phyloP scores from a whole-genome alignment of 2,888 invertebrate species.

The Venustoraphidia nigricollis region DNA sequence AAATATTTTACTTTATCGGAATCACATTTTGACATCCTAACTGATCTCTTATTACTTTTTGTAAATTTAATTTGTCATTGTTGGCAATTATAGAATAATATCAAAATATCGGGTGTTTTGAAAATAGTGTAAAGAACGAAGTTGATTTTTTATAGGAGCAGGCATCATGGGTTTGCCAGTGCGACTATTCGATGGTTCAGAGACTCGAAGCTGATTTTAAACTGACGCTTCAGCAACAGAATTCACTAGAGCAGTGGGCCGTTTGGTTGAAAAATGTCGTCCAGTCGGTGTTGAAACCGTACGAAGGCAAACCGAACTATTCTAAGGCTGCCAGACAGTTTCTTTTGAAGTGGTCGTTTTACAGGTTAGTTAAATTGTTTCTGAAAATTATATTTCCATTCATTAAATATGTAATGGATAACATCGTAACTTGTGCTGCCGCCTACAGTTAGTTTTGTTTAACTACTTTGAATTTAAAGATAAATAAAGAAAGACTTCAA shows the following conservation, averaged over 20 bases:
- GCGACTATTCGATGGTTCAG: conserved; percentile 66
- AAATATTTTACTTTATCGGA: too few relatives aligned
- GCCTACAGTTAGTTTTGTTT: too few relatives aligned
- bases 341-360: conserved; percentile 97
- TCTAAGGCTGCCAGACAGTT: conserved; percentile 80
- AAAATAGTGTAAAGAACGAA: not conserved
- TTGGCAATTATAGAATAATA: too few relatives aligned
- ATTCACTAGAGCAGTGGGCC: conserved; percentile 94
- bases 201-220: conserved; percentile 87
- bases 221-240: conserved; percentile 80
- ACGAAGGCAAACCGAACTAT: conserved; percentile 69
- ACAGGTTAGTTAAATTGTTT: conserved; percentile 41
- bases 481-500: too few relatives aligned
- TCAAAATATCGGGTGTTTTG: not conserved
- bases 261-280: conserved; percentile 93
- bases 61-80: too few relatives aligned
- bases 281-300: conserved; percentile 72
- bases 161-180: conserved; percentile 97
- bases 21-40: too few relatives aligned
- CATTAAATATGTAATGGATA: not conserved
- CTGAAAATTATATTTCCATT: not conserved
- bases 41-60: too few relatives aligned
- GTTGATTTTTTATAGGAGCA: conserved; percentile 30
- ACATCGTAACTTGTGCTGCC: not conserved
- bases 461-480: too few relatives aligned